Evolutionary conservation across 2,113 vertebrate species (phyloP), one percentile per base, ranked within the genome.

Genomic region (Coregonus clupeaformis): DNA sequence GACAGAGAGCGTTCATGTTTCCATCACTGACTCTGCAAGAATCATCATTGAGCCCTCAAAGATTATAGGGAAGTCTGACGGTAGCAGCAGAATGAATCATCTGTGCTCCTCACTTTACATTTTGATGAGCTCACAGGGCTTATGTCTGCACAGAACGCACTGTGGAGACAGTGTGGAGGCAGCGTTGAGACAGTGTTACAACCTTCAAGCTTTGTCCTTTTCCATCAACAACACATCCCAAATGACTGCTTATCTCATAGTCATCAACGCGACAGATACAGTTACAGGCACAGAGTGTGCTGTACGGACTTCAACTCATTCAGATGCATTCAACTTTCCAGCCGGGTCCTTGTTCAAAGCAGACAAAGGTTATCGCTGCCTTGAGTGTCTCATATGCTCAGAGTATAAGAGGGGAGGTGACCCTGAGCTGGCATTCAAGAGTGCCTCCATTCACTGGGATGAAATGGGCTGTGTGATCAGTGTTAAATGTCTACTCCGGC

Each of bases 401-500:
- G 45, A 55, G 47, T 77, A 81, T 22, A 29, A 49, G 67, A 62
- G 74, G 68, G 63, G 75, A 80, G 30, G 42, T 25, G 67, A 68
- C 36, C 67, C 36, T 22, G 22, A 24, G 66, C 32, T 42, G 32
- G 20, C 36, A 11, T 27, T 6, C 11, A 42, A 7, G 45, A 24
- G 60, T 13, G 69, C 68, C 62, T 72, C 68, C 45, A 75, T 83
- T 83, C 68, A 76, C 52, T 5, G 6, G 27, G 63, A 78, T 72
- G 52, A 82, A 80, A 80, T 69, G 69, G 76, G 57, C 69, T 79
- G 60, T 76, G 79, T 87, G 84, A 87, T 89, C 79, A 80, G 77
- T 89, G 82, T 89, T 84, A 75, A 84, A 79, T 82, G 82, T 85
- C 85, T 59, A 74, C 74, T 16, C 25, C 29, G 7, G 84, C 63